Evolutionary conservation across 1,140 invertebrate genomes (phyloP).

Genomic region (Zophobas atratus): DNA sequence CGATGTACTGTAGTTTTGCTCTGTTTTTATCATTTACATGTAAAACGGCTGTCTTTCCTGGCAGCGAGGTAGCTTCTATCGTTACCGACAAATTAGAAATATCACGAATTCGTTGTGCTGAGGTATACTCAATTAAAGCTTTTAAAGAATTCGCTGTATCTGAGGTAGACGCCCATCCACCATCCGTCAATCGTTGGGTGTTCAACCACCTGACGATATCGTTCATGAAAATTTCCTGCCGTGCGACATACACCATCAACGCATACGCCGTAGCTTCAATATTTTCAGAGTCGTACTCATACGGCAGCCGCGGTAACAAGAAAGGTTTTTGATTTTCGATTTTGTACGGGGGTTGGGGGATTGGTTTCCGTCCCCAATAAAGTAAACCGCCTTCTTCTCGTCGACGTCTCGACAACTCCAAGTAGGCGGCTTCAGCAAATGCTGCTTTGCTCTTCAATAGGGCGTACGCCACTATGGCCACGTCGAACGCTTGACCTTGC

Average conservation of each 20-base stretch:
- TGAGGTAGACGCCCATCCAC: constrained; percentile 94
- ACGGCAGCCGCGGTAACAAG: constrained; percentile 87
- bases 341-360: constrained; percentile 86
- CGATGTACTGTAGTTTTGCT: constrained; percentile 81
- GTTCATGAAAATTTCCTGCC: constrained; percentile 85
- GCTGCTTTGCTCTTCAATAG: constrained; percentile 85
- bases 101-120: constrained; percentile 86
- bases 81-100: constrained; percentile 88
- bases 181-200: constrained; percentile 90
- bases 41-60: constrained; percentile 72
- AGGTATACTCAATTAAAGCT: constrained; percentile 92
- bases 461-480: constrained; percentile 91
- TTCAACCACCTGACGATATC: constrained; percentile 95
- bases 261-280: constrained; percentile 95
- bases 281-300: constrained; percentile 91
- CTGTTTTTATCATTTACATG: constrained; percentile 84
- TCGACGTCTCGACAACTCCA: constrained; percentile 78
- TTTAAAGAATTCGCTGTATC: constrained; percentile 92
- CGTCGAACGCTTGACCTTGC: constrained; percentile 84
- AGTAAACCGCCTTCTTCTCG: constrained; percentile 82
- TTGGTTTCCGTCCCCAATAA: constrained; percentile 87
- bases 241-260: constrained; percentile 88
- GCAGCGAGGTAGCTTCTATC: constrained; percentile 89
- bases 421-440: constrained; percentile 85
- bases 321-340: constrained; percentile 94